A percentile compares a stretch with the other conserved stretches of the same genome.
These are phyloP conservation scores for Chanos chanos DNA, from an alignment of 2,797 vertebrate genomes.

Conservation along the genomic window DNA sequence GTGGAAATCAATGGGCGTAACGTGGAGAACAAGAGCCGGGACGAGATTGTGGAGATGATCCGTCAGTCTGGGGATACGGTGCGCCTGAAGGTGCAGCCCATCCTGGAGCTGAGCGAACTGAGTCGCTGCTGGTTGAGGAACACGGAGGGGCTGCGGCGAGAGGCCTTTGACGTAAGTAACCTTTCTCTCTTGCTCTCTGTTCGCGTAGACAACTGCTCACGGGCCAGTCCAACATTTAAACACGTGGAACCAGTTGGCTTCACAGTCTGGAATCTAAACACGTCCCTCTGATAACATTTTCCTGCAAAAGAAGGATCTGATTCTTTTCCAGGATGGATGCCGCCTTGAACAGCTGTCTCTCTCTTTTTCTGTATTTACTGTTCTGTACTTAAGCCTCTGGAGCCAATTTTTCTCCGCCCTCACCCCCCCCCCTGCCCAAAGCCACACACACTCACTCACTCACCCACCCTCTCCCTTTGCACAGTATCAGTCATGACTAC, in stretches of 20 bases:
- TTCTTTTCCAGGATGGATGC: conserved; percentile 23
- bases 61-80: conserved; percentile 93
- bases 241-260: conserved; percentile 5
- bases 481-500: too few species aligned
- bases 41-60: conserved; percentile 99
- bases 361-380: conserved; percentile 3
- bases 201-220: conserved; percentile 8
- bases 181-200: background rate
- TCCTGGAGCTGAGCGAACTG: conserved; percentile 93
- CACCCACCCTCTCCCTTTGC: too few species aligned
- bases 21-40: conserved; percentile 90
- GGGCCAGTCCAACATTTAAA: conserved; percentile 6
- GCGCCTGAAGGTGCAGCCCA: conserved; percentile 92
- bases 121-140: conserved; percentile 91
- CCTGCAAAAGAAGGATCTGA: conserved; percentile 1
- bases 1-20: conserved; percentile 92
- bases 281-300: conserved; percentile 8
- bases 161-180: conserved; percentile 82
- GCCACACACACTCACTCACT: too few species aligned
- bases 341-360: background rate
- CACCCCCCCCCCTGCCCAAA: too few species aligned
- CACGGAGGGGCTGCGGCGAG: conserved; percentile 71
- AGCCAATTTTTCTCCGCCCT: too few species aligned
- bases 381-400: conserved; percentile 13
- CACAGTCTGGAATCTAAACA: conserved; percentile 10